Percentiles rank a stretch among this genome's conserved stretches.
Evolutionary conservation across 2,888 invertebrate species (phyloP).

Genomic region (Drosophila rubida): DNA sequence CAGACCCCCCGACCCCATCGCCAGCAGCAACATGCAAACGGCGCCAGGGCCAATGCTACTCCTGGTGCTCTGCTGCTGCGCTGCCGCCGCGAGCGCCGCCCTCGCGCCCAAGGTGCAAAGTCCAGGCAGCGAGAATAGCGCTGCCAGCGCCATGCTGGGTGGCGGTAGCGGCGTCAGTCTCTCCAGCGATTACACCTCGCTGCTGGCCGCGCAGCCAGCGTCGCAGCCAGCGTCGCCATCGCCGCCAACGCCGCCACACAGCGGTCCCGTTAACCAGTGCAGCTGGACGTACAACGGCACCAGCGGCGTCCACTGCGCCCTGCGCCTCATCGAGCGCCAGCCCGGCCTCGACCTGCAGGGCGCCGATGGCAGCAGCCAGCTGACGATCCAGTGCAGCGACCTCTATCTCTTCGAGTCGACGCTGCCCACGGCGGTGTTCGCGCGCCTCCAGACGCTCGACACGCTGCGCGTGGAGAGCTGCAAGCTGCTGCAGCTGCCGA

Average conservation of each 20-base stretch:
- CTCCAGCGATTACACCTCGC: conserved; percentile 64
- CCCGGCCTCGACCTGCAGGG: conserved; percentile 86
- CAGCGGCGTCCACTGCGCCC: conserved; percentile 88
- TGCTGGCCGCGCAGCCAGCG: conserved; percentile 45
- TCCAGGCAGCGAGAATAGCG: conserved; percentile 25
- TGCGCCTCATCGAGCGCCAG: conserved; percentile 90
- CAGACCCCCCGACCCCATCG: background rate
- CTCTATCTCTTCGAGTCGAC: conserved; percentile 92
- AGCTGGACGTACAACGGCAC: conserved; percentile 85
- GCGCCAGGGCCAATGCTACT: conserved; percentile 37
- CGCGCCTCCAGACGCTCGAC: conserved; percentile 89
- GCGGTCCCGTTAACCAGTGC: conserved; percentile 84
- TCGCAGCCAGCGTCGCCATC: conserved; percentile 25
- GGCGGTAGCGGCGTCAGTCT: conserved; percentile 61
- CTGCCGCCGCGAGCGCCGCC: conserved; percentile 29
- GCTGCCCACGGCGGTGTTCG: conserved; percentile 90
- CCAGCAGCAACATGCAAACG: conserved; percentile 23
- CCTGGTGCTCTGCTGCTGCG: conserved; percentile 20
- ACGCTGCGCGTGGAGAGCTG: conserved; percentile 91
- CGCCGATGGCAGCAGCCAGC: conserved; percentile 89
- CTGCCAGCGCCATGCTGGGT: conserved; percentile 69
- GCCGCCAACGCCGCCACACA: conserved; percentile 57
- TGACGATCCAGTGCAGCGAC: conserved; percentile 92
- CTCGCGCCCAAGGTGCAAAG: conserved; percentile 40
- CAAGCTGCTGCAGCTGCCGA: conserved; percentile 90